A percentile compares a stretch with the other conserved stretches of the same genome.
These are phyloP conservation scores for Aldrovandia affinis DNA, from an alignment of 2,797 vertebrate species.

Conservation along the genomic window DNA sequence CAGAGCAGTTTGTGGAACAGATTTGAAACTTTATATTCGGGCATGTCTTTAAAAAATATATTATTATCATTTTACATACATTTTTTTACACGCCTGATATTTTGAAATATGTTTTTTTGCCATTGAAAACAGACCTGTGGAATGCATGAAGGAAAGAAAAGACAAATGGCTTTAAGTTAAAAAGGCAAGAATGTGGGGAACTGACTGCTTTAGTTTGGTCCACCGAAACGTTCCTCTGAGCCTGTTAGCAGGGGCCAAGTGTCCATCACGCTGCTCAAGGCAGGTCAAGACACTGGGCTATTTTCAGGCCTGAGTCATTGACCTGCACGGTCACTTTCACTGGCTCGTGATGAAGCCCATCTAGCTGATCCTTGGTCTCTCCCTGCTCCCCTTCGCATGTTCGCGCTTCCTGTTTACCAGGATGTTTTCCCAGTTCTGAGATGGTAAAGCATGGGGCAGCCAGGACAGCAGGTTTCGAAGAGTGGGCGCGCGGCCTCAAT, in stretches of 20 bases:
- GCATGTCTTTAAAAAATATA: not conserved
- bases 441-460: not conserved
- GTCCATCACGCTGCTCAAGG: slow-evolving; percentile 49
- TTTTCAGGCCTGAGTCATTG: slow-evolving; percentile 57
- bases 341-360: slow-evolving; percentile 47
- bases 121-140: not conserved
- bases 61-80: not conserved
- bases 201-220: not conserved
- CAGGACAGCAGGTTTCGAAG: not conserved
- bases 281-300: slow-evolving; percentile 45
- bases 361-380: slow-evolving; percentile 11
- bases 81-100: not conserved
- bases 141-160: not conserved
- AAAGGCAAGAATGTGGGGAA: not conserved
- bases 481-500: not conserved
- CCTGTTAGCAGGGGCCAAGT: slow-evolving; percentile 6
- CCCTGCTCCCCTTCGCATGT: not conserved
- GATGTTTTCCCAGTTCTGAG: not conserved
- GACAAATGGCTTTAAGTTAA: not conserved
- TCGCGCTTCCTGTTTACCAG: not conserved
- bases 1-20: not conserved
- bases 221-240: no score
- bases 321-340: slow-evolving; percentile 63
- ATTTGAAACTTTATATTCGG: not conserved
- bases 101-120: not conserved